phyloP scores from a whole-genome alignment of 2,113 vertebrate genomes.

The Porphyrio hochstetteri region DNA sequence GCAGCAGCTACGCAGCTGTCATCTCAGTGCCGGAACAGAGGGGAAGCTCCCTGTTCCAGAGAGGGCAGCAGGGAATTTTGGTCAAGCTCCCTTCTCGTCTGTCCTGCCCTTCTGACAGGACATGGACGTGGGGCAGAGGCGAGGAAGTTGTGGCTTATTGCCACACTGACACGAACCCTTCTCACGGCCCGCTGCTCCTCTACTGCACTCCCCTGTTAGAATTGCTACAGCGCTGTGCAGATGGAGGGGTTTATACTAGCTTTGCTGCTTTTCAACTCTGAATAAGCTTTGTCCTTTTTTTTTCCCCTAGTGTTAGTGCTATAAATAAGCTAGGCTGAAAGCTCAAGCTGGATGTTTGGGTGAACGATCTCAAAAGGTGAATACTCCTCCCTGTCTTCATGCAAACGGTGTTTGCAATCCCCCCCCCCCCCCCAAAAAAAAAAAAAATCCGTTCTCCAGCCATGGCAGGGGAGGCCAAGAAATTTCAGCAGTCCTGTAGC shows the following conservation, averaged over 20 bases:
- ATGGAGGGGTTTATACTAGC: not conserved
- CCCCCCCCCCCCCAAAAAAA: too few relatives aligned
- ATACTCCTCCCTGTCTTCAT: not conserved
- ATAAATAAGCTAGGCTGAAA: not conserved
- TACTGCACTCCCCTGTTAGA: accelerated
- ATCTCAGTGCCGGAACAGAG: not conserved
- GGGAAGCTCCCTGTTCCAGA: not conserved
- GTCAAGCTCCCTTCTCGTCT: not conserved
- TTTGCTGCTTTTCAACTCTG: not conserved
- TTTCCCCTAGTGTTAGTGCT: not conserved
- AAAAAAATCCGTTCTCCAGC: not conserved
- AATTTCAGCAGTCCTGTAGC: not conserved
- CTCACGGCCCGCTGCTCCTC: not conserved
- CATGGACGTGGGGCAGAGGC: not conserved
- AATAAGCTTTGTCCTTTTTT: not conserved
- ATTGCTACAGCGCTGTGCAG: not conserved
- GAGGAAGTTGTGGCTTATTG: not conserved
- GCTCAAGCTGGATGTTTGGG: not conserved
- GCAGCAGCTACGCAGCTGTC: not conserved
- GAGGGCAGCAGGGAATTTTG: not conserved
- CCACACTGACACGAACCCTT: not conserved
- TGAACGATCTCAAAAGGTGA: not conserved
- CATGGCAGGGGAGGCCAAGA: not conserved
- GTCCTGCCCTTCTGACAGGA: not conserved
- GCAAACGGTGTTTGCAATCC: not conserved